Evolutionary conservation across 2,797 vertebrate species (phyloP).

Genomic region (Avahi laniger): DNA sequence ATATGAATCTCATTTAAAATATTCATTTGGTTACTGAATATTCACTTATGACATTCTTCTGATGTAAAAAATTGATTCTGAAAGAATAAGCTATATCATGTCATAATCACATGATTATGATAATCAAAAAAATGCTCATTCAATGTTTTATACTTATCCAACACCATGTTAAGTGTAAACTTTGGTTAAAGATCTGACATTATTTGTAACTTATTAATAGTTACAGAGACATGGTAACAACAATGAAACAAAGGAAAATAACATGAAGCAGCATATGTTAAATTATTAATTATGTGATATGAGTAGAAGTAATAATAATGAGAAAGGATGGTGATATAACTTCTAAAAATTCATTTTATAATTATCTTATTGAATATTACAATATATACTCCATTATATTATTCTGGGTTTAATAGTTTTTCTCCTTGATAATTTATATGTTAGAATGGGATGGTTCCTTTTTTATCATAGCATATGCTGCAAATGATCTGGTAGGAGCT

Average conservation of each 20-base stretch:
- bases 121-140: neutral
- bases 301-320: neutral
- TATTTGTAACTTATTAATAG: neutral
- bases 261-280: neutral
- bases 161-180: neutral
- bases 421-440: neutral
- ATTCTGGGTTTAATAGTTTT: neutral
- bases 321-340: neutral
- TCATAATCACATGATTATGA: neutral
- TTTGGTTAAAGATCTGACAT: neutral
- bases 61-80: neutral
- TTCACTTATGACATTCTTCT: neutral
- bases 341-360: neutral
- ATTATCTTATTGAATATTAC: neutral
- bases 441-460: neutral
- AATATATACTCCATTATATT: neutral
- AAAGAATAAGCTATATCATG: neutral
- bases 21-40: neutral
- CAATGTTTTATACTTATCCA: neutral
- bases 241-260: neutral
- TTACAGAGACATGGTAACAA: neutral
- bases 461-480: neutral
- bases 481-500: neutral
- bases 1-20: neutral
- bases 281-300: neutral